A percentile compares a stretch with the other conserved stretches of the same genome.
phyloP scores from a whole-genome alignment of 2,888 invertebrate species.

The Cheilosia soror region DNA sequence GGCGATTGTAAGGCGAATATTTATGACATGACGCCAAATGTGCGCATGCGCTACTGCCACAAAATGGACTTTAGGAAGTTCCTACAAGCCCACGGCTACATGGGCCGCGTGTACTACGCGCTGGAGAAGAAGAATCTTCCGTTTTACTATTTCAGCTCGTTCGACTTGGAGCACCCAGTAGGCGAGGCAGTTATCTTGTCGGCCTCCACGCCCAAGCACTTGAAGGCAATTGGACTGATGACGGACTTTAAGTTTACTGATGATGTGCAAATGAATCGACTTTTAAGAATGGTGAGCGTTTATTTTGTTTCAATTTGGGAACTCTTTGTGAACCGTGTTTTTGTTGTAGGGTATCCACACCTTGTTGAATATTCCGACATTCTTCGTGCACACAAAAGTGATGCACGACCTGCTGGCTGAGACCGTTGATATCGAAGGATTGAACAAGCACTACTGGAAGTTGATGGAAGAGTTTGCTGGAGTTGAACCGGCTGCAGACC shows the following conservation, averaged over 20 bases:
- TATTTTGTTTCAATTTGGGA: background rate
- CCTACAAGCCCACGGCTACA: conserved; percentile 81
- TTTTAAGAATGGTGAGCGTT: conserved; percentile 80
- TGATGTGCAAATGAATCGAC: conserved; percentile 79
- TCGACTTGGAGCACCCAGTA: conserved; percentile 81
- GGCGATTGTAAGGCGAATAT: conserved; percentile 82
- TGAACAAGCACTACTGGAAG: conserved; percentile 88
- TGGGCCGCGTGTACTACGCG: conserved; percentile 81
- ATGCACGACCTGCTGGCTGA: conserved; percentile 89
- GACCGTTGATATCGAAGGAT: conserved; percentile 85
- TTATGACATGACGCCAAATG: conserved; percentile 81
- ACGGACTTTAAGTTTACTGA: conserved; percentile 79
- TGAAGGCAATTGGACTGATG: conserved; percentile 79
- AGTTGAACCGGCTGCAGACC: conserved; percentile 87
- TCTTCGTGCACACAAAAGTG: conserved; percentile 88
- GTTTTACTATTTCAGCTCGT: conserved; percentile 81
- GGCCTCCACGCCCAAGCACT: conserved; percentile 81
- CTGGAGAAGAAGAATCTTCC: conserved; percentile 80
- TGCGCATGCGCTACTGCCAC: conserved; percentile 82
- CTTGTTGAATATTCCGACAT: conserved; percentile 89
- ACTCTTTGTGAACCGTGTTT: background rate
- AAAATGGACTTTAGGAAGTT: conserved; percentile 81
- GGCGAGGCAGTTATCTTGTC: conserved; percentile 82
- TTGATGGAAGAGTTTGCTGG: conserved; percentile 87
- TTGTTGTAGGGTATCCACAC: conserved; percentile 87